Percentiles rank a stretch among this genome's conserved stretches.
phyloP scores from a whole-genome alignment of 1,140 invertebrate species.

The Drosophila melanica region DNA sequence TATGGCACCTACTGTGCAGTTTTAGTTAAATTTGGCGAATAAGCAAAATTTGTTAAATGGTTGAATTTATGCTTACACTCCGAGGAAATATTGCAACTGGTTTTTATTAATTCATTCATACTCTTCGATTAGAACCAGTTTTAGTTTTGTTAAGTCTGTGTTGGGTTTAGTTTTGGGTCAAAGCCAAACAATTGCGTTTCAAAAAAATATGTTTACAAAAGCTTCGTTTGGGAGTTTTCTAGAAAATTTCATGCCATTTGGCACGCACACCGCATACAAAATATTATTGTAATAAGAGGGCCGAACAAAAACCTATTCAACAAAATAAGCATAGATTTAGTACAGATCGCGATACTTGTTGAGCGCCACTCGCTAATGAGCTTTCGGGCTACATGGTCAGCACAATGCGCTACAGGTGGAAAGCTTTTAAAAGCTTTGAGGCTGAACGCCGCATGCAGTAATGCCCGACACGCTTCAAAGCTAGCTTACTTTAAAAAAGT shows the following conservation, averaged over 20 bases:
- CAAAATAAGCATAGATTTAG: background rate
- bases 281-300: constrained; percentile 16
- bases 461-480: background rate
- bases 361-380: constrained; percentile 15
- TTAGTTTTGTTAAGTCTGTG: constrained; percentile 10
- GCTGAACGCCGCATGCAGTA: background rate
- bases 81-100: background rate
- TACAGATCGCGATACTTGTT: background rate
- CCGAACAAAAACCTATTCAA: background rate
- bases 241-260: constrained; percentile 24
- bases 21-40: background rate
- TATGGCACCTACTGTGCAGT: background rate
- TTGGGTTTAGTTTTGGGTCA: constrained; percentile 43
- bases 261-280: constrained; percentile 32
- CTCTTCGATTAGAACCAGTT: constrained; percentile 26
- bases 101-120: background rate
- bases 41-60: background rate
- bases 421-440: constrained; percentile 10
- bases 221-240: constrained; percentile 29
- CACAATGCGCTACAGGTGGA: constrained; percentile 19
- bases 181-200: constrained; percentile 49
- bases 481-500: constrained; percentile 22
- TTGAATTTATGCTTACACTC: background rate
- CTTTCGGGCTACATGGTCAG: constrained; percentile 20
- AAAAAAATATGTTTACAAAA: constrained; percentile 54